Base-by-base conservation (phyloP, 1,140 invertebrate genomes). In the Drosophila albomicans region DNA sequence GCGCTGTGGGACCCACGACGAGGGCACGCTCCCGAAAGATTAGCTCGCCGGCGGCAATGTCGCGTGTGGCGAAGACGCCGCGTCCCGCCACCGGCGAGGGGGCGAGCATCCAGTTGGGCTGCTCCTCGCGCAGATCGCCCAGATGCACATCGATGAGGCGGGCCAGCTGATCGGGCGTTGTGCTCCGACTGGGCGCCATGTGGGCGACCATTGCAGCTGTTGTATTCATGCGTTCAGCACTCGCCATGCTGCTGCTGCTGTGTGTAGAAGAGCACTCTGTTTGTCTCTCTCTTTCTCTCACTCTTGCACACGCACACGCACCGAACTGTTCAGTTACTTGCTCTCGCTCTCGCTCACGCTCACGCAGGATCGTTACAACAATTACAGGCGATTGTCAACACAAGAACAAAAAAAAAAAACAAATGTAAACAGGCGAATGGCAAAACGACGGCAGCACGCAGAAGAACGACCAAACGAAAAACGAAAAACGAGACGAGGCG, bases 1-100 rank as follows among this genome's bases (percentile, higher is more conserved):
- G 69, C 0, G 91, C 91, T 5, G 91, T 92, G 1, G 95, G 95
- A 0, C 96, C 96, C 16, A 94, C 82, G 10, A 96, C 93, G 1
- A 96, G 78, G 0, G 96, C 94, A 30, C 91, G 92, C 81, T 97
- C 96, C 1, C 94, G 92, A 81, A 96, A 96, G 46, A 97, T 94
- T 6, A 96, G 78, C 91, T 96, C 95, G 28, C 95, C 95, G 11
- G 93, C 80, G 25, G 92, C 79, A 8, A 96, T 95, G 73, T 96
- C 94, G 51, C 94, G 92, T 0, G 92, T 94, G 3, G 96, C 95
- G 56, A 96, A 94, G 1, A 96, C 75, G 4, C 96, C 96, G 5
- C 95, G 94, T 3, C 91, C 91, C 1, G 89, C 85, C 10, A 92
- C 88, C 25, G 59, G 58, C 13, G 91, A 92, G 16, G 72, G 46